Base-by-base conservation (phyloP, 2,797 vertebrate species). In the Gorsachius magnificus region DNA sequence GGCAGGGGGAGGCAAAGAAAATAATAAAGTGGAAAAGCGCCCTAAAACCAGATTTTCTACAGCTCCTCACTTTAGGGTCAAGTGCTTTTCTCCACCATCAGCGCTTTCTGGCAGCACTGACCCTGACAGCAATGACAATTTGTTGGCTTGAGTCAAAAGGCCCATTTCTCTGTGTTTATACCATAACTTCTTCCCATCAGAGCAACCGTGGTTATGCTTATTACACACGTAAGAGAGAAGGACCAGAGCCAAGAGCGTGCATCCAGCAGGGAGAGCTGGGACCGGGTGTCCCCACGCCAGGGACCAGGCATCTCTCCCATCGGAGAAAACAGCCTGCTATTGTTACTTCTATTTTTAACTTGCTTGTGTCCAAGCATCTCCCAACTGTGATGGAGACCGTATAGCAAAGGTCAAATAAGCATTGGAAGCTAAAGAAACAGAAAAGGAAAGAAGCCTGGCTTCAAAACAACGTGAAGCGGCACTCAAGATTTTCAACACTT, bases 401-500 rank as follows among this genome's bases (percentile, higher is more conserved):
- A 60, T 26, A 91, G 57, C 51, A 50, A 53, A 78, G 78, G 31
- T 36, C 68, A 71, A 75, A 93, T 57, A 83, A 89, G 92, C 13
- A 17, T 94, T 95, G 90, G 84, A 93, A 92, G 87, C 76, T 93
- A 94, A 63, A 24, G 3, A 57, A 46, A 78, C 35, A 85, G 31
- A 92, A 83, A 89, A 82, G 74, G 80, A 60, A 95, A 95, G 80
- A 77, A 88, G 77, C 25, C 46, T 77, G 41, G 9, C 80, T 93
- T 74, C 87, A 64, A 69, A 83, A 92, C 90, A 94, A 89, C 65
- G 43, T 46, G 51, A 85, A 93, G 28, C 19, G 87, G 83, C 79
- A 89, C 63, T 85, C 17, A 19, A 19, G 41, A 53, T 87, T 93
- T 95, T 93, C 95, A 93, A 77, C 83, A 33, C 75, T 89, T 93